Evolutionary conservation across 2,888 invertebrate genomes (phyloP), one percentile per base, ranked within the genome.

Genomic region (Stramonita haemastoma): DNA sequence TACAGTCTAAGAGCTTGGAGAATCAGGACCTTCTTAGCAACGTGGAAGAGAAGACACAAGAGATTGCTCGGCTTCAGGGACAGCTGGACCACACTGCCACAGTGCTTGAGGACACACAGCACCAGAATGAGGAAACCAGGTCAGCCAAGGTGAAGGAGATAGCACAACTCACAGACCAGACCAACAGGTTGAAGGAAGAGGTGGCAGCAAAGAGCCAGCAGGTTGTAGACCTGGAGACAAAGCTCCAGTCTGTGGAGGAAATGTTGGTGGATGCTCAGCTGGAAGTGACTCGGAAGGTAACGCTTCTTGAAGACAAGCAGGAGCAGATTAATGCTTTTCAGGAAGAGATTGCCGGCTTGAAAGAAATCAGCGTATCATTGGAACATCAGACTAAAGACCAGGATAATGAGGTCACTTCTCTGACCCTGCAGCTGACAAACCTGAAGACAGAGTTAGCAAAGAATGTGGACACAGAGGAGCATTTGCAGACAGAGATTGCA

Each of bases 301-400:
- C 77, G 6, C n/a, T 86, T 34, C 32, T 86, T 15, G 79, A 66
- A 60, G 90, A 90, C 46, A 46, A 56, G 85, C 56, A 87, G 29
- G 86, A 66, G 60, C 60, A 87, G 17, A 32, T 66, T 32, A 36
- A 0, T 34, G 73, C 29, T 22, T 89, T 81, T 83, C 87, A 87
- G 57, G 46, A 91, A 56, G 66, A 89, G 57, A 89, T 89, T 60
- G 29, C 89, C 60, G 89, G 87, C 19, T 36, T 90, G 77, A 81
- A 90, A 87, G 90, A 91, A 73, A 26, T 57, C 17, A 73, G 70
- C 22, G 29, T 77, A 22, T 36, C 81, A 29, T 57, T 90, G 19
- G 89, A 90, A 60, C n/a, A 79, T 88, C 73, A 89, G 34, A 46
- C 84, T 19, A 66, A 86, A 32, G 22, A 77, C 29, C 86, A 86